Evolutionary conservation across 2,113 vertebrate species (phyloP).

Genomic region (Syngnathus floridae): DNA sequence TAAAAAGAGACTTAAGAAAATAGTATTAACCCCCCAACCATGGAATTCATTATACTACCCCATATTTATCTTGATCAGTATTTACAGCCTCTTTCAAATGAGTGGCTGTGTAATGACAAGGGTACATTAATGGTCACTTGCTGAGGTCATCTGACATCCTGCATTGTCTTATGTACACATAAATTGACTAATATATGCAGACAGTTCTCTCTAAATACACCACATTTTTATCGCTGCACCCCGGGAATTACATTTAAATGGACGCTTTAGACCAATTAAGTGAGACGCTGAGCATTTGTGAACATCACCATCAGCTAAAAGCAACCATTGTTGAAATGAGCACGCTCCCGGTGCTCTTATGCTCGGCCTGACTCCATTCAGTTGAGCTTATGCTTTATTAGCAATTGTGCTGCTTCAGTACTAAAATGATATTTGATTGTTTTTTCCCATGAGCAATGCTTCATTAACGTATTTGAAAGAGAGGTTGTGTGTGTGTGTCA

Average conservation of each 20-base stretch:
- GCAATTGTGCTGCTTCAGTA: conserved; percentile 31
- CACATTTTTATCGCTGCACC: conserved; percentile 60
- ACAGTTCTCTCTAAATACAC: conserved; percentile 25
- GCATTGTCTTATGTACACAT: conserved; percentile 14
- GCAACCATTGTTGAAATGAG: conserved; percentile 61
- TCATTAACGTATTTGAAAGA: conserved; percentile 11
- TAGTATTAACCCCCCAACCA: conserved; percentile 22
- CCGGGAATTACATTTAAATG: conserved; percentile 63
- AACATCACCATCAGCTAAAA: conserved; percentile 68
- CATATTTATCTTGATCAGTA: conserved; percentile 18
- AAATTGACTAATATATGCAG: conserved; percentile 16
- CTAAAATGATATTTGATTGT: conserved; percentile 40
- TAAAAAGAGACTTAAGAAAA: conserved; percentile 17
- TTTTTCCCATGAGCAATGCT: conserved; percentile 15
- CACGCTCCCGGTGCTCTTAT: conserved; percentile 49
- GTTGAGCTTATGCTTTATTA: conserved; percentile 41
- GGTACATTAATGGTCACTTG: conserved; percentile 24
- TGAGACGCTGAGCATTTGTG: conserved; percentile 54
- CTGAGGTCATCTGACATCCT: conserved; percentile 16
- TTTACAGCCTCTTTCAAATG: conserved; percentile 23
- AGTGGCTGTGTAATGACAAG: conserved; percentile 26
- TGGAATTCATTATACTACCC: conserved; percentile 20
- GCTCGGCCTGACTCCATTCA: conserved; percentile 26
- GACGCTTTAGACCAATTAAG: conserved; percentile 72
- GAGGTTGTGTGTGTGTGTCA: conserved; percentile 8